phyloP scores from a whole-genome alignment of 2,113 vertebrate genomes.

The Platichthys flesus region DNA sequence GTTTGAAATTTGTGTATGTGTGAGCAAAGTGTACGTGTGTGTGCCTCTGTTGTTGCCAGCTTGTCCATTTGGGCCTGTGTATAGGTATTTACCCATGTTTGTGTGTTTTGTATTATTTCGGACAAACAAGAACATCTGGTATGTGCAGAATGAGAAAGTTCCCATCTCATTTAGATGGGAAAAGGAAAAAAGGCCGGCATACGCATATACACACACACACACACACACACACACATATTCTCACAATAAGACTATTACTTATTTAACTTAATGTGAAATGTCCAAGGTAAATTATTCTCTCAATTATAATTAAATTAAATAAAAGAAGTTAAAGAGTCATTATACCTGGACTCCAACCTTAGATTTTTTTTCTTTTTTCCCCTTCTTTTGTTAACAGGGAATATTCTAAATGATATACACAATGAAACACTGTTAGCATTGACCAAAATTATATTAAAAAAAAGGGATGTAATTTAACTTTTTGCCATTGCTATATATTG shows the following conservation, averaged over 20 bases:
- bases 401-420: not conserved
- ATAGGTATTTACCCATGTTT: slow-evolving; percentile 47
- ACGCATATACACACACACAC: not conserved
- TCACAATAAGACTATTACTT: not conserved
- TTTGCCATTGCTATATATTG: too few relatives aligned
- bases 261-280: slow-evolving; percentile 4
- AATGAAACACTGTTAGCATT: too few relatives aligned
- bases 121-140: slow-evolving; percentile 68
- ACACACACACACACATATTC: not conserved
- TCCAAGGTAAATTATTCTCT: not conserved
- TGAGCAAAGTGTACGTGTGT: slow-evolving; percentile 26
- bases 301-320: not conserved
- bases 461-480: too few relatives aligned
- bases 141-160: slow-evolving; percentile 30
- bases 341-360: not conserved
- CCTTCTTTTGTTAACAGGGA: too few relatives aligned
- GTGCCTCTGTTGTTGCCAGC: slow-evolving; percentile 33
- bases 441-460: too few relatives aligned
- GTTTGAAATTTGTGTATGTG: slow-evolving; percentile 59
- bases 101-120: slow-evolving; percentile 43
- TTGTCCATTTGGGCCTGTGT: slow-evolving; percentile 38
- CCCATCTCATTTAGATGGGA: slow-evolving; percentile 33
- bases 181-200: slow-evolving; percentile 12
- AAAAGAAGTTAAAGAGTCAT: too few relatives aligned
- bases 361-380: too few relatives aligned